Evolutionary conservation across 2,888 invertebrate genomes (phyloP).

Genomic region (Epirrita christyi): DNA sequence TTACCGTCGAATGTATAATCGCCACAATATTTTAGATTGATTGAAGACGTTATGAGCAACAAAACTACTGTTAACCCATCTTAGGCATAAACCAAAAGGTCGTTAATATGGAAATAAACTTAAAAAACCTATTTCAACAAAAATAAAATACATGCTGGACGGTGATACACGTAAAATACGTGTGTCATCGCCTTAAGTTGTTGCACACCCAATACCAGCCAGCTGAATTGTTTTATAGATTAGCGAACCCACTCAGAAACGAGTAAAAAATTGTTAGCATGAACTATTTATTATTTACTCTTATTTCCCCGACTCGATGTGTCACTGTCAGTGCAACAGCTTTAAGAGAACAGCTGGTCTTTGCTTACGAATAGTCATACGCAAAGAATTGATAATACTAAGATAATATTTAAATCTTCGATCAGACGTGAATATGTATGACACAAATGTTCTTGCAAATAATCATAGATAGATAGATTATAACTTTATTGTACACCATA

Average conservation of each 20-base stretch:
- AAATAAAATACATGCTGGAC: not conserved
- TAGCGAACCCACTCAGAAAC: conserved; percentile 1
- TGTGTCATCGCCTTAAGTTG: not conserved
- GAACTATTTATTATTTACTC: not conserved
- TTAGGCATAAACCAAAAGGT: too few species aligned
- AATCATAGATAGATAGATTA: too few species aligned
- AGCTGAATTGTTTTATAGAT: conserved; percentile 2
- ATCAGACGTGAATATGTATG: too few species aligned
- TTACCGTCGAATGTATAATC: not conserved
- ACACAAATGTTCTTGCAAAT: too few species aligned
- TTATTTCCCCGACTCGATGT: conserved; percentile 8
- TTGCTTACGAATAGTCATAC: too few species aligned
- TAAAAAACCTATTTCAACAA: not conserved
- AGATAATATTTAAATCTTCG: too few species aligned
- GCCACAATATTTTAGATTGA: not conserved
- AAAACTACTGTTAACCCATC: too few species aligned
- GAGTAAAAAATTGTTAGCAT: not conserved
- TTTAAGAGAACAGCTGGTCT: not conserved
- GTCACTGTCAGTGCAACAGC: not conserved
- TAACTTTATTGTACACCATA: too few species aligned
- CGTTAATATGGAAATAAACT: too few species aligned
- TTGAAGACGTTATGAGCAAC: too few species aligned
- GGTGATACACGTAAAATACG: too few species aligned
- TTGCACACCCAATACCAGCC: not conserved
- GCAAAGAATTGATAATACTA: too few species aligned